phyloP scores from a whole-genome alignment of 1,140 invertebrate genomes.

The Zaprionus ornatus region DNA sequence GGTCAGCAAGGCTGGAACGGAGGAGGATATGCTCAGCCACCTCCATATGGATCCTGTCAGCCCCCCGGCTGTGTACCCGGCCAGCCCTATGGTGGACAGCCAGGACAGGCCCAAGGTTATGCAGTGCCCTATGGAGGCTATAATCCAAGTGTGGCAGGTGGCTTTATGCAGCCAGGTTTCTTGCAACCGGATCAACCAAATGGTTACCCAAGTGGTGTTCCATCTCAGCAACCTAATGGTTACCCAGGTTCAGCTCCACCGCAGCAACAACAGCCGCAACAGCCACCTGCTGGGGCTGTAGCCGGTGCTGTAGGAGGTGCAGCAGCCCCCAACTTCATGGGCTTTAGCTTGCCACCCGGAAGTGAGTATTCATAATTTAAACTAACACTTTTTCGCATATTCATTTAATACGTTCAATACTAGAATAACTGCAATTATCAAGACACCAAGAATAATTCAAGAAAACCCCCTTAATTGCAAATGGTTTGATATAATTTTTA shows the following conservation, averaged over 20 bases:
- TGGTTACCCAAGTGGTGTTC: constrained; percentile 55
- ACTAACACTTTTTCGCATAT: neutral
- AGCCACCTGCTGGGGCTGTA: constrained; percentile 34
- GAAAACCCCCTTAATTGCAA: neutral
- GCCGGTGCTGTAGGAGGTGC: constrained; percentile 53
- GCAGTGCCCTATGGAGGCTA: constrained; percentile 51
- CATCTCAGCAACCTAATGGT: constrained; percentile 48
- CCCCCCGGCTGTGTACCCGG: constrained; percentile 49
- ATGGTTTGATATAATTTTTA: neutral
- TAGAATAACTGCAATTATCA: constrained; percentile 28
- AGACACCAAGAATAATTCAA: neutral
- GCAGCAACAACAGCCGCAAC: constrained; percentile 41
- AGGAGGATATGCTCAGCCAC: constrained; percentile 67
- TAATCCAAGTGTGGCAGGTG: constrained; percentile 61
- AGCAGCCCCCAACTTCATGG: constrained; percentile 63
- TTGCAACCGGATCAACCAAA: constrained; percentile 47
- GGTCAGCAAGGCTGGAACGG: constrained; percentile 56
- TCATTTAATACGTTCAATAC: constrained; percentile 17
- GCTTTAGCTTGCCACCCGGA: constrained; percentile 76
- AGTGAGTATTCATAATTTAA: constrained; percentile 61
- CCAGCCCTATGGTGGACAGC: constrained; percentile 44
- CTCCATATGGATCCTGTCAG: constrained; percentile 58
- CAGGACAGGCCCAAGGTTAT: constrained; percentile 23
- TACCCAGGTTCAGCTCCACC: constrained; percentile 56
- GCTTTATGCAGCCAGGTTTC: constrained; percentile 59